These are phyloP conservation scores for Galerucella pusilla DNA, from an alignment of 2,888 invertebrate species.

Conservation along the genomic window DNA sequence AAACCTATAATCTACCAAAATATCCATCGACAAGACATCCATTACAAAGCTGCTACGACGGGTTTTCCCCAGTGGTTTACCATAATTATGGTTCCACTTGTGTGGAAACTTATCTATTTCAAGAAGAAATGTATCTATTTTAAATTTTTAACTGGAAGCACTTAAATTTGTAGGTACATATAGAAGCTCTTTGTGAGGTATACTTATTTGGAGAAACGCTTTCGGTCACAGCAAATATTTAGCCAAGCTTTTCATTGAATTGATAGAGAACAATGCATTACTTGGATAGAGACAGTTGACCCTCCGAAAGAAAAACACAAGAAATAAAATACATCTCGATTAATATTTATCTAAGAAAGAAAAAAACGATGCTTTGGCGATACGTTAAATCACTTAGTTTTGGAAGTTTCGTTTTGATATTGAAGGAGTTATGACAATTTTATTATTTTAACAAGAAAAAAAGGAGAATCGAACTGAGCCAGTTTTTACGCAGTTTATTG, in stretches of 20 bases:
- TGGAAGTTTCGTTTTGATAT: slow-evolving; percentile 8
- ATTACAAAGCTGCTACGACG: too few relatives aligned
- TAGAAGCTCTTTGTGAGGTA: too few relatives aligned
- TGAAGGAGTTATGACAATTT: not conserved
- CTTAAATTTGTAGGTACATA: too few relatives aligned
- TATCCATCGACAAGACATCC: too few relatives aligned
- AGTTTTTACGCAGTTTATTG: not conserved
- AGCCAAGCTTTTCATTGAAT: not conserved
- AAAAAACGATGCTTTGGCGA: not conserved
- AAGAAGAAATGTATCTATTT: too few relatives aligned
- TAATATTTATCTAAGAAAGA: slow-evolving; percentile 7
- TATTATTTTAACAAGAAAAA: slow-evolving; percentile 7
- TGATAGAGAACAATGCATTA: not conserved
- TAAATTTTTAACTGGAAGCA: too few relatives aligned
- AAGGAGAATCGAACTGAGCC: not conserved
- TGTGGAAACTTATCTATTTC: too few relatives aligned
- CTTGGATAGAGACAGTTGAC: not conserved
- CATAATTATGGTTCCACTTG: too few relatives aligned
- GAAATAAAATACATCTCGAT: slow-evolving; percentile 1
- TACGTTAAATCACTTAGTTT: slow-evolving; percentile 4
- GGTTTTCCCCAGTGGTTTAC: too few relatives aligned
- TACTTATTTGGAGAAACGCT: too few relatives aligned
- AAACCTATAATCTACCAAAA: too few relatives aligned
- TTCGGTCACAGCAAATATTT: not conserved
- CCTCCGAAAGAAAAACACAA: slow-evolving; percentile 3